phyloP scores from a whole-genome alignment of 2,797 vertebrate species.

The Sebastes dallii region DNA sequence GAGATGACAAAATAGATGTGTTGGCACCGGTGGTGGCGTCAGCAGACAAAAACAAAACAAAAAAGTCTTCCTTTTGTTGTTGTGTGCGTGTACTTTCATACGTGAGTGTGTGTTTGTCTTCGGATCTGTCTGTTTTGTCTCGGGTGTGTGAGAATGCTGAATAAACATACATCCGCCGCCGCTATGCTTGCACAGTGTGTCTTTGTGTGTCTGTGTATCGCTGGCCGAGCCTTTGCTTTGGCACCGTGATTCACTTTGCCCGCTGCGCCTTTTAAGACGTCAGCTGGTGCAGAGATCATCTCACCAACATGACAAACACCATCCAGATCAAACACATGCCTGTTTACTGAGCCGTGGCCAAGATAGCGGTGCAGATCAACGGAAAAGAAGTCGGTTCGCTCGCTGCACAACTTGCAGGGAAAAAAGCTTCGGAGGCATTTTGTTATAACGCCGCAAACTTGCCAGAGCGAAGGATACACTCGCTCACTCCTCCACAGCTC shows the following conservation, averaged over 20 bases:
- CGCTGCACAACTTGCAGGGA: background rate
- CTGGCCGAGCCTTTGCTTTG: constrained; percentile 40
- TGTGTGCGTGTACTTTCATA: background rate
- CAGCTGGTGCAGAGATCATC: constrained; percentile 64
- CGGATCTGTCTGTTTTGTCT: constrained; percentile 37
- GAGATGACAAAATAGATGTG: background rate
- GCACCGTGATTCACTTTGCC: constrained; percentile 36
- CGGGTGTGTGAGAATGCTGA: constrained; percentile 22
- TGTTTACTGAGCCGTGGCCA: constrained; percentile 49
- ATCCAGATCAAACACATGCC: constrained; percentile 61
- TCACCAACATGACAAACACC: constrained; percentile 69
- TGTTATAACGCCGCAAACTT: constrained; percentile 14
- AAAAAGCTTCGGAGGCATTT: constrained; percentile 5
- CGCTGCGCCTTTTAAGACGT: constrained; percentile 59
- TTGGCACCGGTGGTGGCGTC: background rate
- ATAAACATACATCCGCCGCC: constrained; percentile 19
- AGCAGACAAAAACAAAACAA: constrained; percentile 8
- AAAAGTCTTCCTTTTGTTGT: background rate
- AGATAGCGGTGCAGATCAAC: constrained; percentile 28
- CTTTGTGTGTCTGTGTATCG: constrained; percentile 10
- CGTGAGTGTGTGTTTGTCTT: constrained; percentile 3
- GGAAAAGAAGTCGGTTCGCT: constrained; percentile 19
- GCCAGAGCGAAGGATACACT: background rate
- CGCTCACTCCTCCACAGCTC: constrained; percentile 1
- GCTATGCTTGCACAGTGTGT: constrained; percentile 19